Conservation (phyloP, 2,888 invertebrate species). For the Ophion ellenae region DNA sequence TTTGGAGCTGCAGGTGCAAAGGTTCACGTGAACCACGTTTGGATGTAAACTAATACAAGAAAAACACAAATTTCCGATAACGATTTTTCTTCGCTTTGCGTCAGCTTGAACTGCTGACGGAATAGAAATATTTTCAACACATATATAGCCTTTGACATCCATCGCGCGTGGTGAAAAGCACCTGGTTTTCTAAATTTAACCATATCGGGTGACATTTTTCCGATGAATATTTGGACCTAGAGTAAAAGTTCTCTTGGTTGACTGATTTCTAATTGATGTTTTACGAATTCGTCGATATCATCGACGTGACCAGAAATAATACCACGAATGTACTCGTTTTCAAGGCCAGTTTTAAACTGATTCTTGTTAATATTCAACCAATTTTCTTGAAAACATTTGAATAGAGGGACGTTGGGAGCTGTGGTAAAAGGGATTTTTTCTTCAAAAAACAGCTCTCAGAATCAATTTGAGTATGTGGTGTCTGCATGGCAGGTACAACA, state of each 20-base stretch:
- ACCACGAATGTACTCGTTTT: constrained; percentile 8
- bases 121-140: constrained; percentile 71
- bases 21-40: constrained; percentile 1
- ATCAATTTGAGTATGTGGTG: constrained; percentile 47
- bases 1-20: background rate
- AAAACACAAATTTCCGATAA: background rate
- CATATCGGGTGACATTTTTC: constrained; percentile 30
- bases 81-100: constrained; percentile 4
- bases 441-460: constrained; percentile 49
- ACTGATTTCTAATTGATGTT: constrained; percentile 39
- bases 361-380: constrained; percentile 35
- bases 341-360: constrained; percentile 25
- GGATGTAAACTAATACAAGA: constrained; percentile 12
- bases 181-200: constrained; percentile 61
- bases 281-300: constrained; percentile 32
- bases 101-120: constrained; percentile 63
- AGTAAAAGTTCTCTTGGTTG: constrained; percentile 65
- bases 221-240: constrained; percentile 54
- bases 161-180: constrained; percentile 67
- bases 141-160: constrained; percentile 68
- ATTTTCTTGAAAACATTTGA: constrained; percentile 50
- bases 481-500: constrained; percentile 46
- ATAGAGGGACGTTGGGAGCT: constrained; percentile 44
- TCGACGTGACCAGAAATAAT: constrained; percentile 39
- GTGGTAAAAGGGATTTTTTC: constrained; percentile 28